phyloP scores from a whole-genome alignment of 2,888 invertebrate genomes.

The Leptinotarsa juncta region DNA sequence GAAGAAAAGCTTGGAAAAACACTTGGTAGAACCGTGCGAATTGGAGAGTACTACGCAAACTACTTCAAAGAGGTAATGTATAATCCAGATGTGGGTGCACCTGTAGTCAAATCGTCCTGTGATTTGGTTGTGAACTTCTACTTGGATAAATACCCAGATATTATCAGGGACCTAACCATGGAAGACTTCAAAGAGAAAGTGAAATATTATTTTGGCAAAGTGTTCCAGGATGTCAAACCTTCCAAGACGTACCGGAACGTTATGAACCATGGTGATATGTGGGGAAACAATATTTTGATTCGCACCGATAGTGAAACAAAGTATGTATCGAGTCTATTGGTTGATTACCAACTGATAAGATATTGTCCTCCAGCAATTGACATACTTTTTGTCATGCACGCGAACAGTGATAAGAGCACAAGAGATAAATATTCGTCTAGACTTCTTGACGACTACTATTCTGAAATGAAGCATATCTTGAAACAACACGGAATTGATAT shows the following conservation, averaged over 20 bases:
- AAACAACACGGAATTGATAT: conserved; percentile 40
- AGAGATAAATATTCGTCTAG: conserved; percentile 44
- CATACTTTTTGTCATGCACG: conserved; percentile 62
- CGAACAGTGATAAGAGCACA: conserved; percentile 39
- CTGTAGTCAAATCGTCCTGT: background rate
- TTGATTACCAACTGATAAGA: conserved; percentile 57
- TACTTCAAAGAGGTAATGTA: background rate
- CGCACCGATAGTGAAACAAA: conserved; percentile 20
- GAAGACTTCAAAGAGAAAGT: conserved; percentile 37
- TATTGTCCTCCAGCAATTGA: conserved; percentile 76
- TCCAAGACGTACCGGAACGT: conserved; percentile 62
- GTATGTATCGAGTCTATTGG: conserved; percentile 41
- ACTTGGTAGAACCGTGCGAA: background rate
- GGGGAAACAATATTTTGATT: conserved; percentile 55
- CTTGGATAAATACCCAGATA: background rate
- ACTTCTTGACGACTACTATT: conserved; percentile 47
- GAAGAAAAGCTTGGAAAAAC: conserved; percentile 3
- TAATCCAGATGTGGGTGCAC: background rate
- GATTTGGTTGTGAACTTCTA: background rate
- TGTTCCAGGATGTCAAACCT: conserved; percentile 47
- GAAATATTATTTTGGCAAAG: background rate
- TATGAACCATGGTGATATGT: conserved; percentile 57
- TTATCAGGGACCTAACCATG: conserved; percentile 23
- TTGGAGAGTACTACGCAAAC: background rate
- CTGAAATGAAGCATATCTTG: conserved; percentile 44